phyloP scores from a whole-genome alignment of 2,113 vertebrate species.

The Nesospiza acunhae region DNA sequence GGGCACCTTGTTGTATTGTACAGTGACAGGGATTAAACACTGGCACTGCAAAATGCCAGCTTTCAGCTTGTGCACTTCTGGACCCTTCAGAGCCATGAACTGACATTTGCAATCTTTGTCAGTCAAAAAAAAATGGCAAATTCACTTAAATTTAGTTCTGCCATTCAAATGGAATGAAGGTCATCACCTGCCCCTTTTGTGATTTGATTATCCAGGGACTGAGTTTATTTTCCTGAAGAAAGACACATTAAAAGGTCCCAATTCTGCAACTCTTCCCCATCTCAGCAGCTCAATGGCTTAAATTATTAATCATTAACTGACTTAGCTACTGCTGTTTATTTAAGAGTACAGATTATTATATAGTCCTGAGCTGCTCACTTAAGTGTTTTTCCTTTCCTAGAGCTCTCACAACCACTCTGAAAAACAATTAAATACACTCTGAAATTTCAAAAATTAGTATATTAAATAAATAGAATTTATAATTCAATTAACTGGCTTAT shows the following conservation, averaged over 20 bases:
- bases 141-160: conserved; percentile 72
- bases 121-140: conserved; percentile 68
- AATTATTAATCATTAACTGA: conserved; percentile 53
- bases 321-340: conserved; percentile 26
- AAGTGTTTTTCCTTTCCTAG: not conserved
- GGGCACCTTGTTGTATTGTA: conserved; percentile 24
- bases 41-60: conserved; percentile 62
- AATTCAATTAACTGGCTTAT: conserved; percentile 54
- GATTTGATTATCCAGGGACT: conserved; percentile 57
- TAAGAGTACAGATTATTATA: conserved; percentile 34
- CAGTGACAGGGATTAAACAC: conserved; percentile 54
- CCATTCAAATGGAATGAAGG: conserved; percentile 70
- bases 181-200: conserved; percentile 59
- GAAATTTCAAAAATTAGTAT: not conserved
- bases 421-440: conserved; percentile 16
- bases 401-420: not conserved
- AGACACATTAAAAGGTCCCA: not conserved
- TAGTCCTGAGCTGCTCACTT: not conserved
- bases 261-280: not conserved
- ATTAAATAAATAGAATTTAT: conserved; percentile 39
- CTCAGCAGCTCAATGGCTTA: not conserved
- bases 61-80: conserved; percentile 54
- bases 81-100: conserved; percentile 57
- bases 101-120: conserved; percentile 68
- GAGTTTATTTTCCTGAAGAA: conserved; percentile 38